Evolutionary conservation across 2,888 invertebrate genomes (phyloP), one percentile per base, ranked within the genome.

Genomic region (Microctonus aethiopoides): DNA sequence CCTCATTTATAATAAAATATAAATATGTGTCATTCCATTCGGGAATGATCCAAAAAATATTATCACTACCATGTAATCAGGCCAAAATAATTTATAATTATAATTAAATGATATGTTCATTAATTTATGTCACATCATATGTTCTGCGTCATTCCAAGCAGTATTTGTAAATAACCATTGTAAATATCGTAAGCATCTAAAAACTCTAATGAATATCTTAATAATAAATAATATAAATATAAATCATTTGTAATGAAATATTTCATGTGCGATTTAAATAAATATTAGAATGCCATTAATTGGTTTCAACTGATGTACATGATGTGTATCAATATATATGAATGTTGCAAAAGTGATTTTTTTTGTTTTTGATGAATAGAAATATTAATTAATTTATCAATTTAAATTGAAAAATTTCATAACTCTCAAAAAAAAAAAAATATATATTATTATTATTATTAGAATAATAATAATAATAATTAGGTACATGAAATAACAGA

Each of bases 81-180:
- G 26, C 54, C 36, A 64, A 64, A 64, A 46, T 10, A 34, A 36
- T 13, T 29, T 7, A 29, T 46, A 20, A 29, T 26, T 51, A 46
- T 29, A 3, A 29, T 20, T 46, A 20, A n/a, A n/a, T n/a, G n/a
- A n/a, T n/a, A 3, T 29, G 20, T 32, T 29, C 4, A n/a, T 29
- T 24, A 39, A 36, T 24, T 13, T 24, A n/a, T n/a, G n/a, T 64
- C 13, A 22, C 22, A 13, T 9, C 24, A 9, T 24, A 52, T 52
- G 68, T 74, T 74, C 16, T 16, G 4, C 72, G 73, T 72, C 75
- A 76, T 76, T 76, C 74, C 76, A 73, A 76, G 71, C 73, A 74
- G 74, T 75, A 75, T 74, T 74, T 76, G 76, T 76, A 76, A 66
- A 75, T 76, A 76, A 73, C 70, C 71, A 75, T 72, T 76, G 76